These are phyloP conservation scores for Gymnocheta viridis DNA, from an alignment of 2,888 invertebrate genomes.

Conservation along the genomic window DNA sequence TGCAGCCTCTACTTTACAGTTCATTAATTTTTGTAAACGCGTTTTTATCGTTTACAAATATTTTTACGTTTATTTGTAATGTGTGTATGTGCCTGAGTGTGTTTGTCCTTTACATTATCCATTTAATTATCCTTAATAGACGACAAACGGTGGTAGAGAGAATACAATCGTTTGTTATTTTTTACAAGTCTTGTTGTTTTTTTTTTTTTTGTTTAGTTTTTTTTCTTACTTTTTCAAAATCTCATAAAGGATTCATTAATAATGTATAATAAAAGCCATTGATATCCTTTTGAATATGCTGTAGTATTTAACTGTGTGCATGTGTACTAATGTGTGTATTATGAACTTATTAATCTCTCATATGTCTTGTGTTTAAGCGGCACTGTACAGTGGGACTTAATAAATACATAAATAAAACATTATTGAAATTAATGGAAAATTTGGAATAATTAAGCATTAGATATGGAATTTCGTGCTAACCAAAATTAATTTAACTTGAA, in stretches of 20 bases:
- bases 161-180: slow-evolving; percentile 55
- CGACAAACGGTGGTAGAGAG: slow-evolving; percentile 65
- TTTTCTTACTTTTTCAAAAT: slow-evolving; percentile 27
- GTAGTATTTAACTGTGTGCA: slow-evolving; percentile 9
- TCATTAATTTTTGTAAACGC: slow-evolving; percentile 67
- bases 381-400: slow-evolving; percentile 20
- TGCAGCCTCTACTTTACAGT: slow-evolving; percentile 46
- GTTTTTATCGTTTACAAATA: slow-evolving; percentile 69
- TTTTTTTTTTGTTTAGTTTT: slow-evolving; percentile 4
- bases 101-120: slow-evolving; percentile 67
- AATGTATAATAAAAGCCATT: slow-evolving; percentile 63
- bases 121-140: slow-evolving; percentile 78
- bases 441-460: no score
- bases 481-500: no score
- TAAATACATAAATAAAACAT: neutral
- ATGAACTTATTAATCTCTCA: slow-evolving; percentile 51
- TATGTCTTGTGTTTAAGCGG: slow-evolving; percentile 52
- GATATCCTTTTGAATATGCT: slow-evolving; percentile 53
- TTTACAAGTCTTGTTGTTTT: slow-evolving; percentile 34
- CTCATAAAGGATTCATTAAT: slow-evolving; percentile 68
- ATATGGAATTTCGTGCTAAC: no score
- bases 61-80: slow-evolving; percentile 69
- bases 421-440: no score
- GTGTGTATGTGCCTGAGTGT: slow-evolving; percentile 57
- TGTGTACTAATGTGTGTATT: slow-evolving; percentile 22